phyloP scores from a whole-genome alignment of 2,888 invertebrate species.

The Lasioglossum pauxillum region DNA sequence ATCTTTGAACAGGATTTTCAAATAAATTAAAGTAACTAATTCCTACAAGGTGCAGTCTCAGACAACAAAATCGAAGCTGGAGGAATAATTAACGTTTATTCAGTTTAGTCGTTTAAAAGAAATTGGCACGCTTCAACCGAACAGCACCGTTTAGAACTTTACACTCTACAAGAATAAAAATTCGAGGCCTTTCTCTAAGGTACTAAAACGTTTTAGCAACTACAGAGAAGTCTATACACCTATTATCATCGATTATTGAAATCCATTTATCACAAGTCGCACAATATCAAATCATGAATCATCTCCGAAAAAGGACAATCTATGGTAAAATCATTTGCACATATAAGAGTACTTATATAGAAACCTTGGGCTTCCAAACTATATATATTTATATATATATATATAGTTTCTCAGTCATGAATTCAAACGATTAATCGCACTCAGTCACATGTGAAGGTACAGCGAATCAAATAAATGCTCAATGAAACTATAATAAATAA shows the following conservation, averaged over 20 bases:
- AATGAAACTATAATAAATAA: conserved; percentile 28
- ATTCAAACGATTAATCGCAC: conserved; percentile 21
- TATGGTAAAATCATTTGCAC: background rate
- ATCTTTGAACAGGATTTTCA: background rate
- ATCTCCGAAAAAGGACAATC: background rate
- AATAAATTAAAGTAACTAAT: background rate
- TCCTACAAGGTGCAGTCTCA: background rate
- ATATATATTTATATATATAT: background rate
- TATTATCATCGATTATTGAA: conserved; percentile 19
- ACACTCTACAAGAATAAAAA: conserved; percentile 40
- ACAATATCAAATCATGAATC: conserved; percentile 25
- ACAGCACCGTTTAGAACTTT: conserved; percentile 1
- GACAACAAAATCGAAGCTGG: background rate
- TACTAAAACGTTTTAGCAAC: conserved; percentile 23
- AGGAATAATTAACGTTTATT: conserved; percentile 28
- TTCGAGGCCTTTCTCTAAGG: conserved; percentile 32
- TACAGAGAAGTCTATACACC: conserved; percentile 20
- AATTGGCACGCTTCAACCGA: conserved; percentile 28
- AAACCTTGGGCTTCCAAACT: background rate
- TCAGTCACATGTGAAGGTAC: background rate
- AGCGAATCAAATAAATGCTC: conserved; percentile 9
- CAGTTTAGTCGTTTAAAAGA: conserved; percentile 22
- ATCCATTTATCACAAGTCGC: conserved; percentile 42
- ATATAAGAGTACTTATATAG: background rate
- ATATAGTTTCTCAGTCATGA: conserved; percentile 19